A percentile compares a stretch with the other conserved stretches of the same genome.
phyloP scores from a whole-genome alignment of 1,140 invertebrate genomes.

The Adelges cooleyi region DNA sequence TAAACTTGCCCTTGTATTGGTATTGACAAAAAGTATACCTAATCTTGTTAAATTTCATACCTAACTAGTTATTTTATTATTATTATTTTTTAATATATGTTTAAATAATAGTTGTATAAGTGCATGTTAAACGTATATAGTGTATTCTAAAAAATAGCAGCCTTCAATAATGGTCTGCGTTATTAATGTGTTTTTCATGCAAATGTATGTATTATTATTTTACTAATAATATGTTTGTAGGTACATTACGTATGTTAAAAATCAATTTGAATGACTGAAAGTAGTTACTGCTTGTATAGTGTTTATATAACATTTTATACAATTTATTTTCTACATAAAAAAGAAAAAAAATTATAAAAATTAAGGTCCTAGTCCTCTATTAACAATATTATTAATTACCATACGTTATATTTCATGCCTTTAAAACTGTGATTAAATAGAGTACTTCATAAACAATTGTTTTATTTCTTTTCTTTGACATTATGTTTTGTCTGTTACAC shows the following conservation, averaged over 20 bases:
- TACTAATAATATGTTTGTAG: background rate
- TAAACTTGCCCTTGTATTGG: constrained; percentile 1
- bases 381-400: constrained; percentile 9
- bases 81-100: constrained; percentile 13
- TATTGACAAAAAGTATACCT: background rate
- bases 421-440: constrained; percentile 8
- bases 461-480: constrained; percentile 12
- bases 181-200: background rate
- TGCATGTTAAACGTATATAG: background rate
- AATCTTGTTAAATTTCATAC: background rate
- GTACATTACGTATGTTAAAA: background rate
- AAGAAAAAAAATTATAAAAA: constrained; percentile 10
- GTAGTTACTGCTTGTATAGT: constrained; percentile 26
- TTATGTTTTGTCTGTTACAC: constrained; percentile 20
- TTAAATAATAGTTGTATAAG: constrained; percentile 20
- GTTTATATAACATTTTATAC: constrained; percentile 26
- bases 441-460: constrained; percentile 11
- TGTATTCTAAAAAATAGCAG: background rate
- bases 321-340: constrained; percentile 27
- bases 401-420: constrained; percentile 4
- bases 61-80: background rate
- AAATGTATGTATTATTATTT: background rate
- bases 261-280: constrained; percentile 26
- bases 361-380: constrained; percentile 15
- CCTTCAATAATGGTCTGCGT: background rate